phyloP scores from a whole-genome alignment of 2,113 vertebrate species.

The Rhinichthys klamathensis region DNA sequence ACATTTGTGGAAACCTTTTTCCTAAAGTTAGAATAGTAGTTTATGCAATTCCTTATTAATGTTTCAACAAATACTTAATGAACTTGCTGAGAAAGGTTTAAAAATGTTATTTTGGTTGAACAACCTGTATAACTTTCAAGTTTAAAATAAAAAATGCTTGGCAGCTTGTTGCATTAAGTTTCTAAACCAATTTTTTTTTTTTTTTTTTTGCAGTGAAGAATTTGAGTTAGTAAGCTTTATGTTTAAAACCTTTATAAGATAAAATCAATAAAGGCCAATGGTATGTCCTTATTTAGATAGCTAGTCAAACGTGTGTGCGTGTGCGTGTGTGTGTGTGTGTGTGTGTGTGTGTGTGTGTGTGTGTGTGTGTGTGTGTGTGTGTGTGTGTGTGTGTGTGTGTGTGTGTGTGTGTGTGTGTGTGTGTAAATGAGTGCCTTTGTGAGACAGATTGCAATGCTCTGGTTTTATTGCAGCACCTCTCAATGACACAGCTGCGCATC shows the following conservation, averaged over 20 bases:
- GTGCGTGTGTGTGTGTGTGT: background rate
- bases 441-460: slow-evolving; percentile 1
- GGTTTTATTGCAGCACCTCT: slow-evolving; percentile 9
- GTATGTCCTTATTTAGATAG: background rate
- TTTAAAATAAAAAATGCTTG: background rate
- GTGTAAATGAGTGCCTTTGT: background rate
- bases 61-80: background rate
- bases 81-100: background rate
- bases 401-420: too few relatives aligned
- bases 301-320: background rate
- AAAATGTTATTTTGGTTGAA: background rate
- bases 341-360: too few relatives aligned
- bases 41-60: too few relatives aligned
- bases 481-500: slow-evolving; percentile 10
- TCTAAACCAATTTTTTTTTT: background rate
- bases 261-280: background rate
- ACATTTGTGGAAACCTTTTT: too few relatives aligned
- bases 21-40: too few relatives aligned
- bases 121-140: background rate
- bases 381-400: too few relatives aligned
- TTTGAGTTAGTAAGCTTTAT: background rate
- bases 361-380: too few relatives aligned
- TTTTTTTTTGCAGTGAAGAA: background rate
- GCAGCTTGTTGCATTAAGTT: background rate
- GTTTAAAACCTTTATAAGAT: background rate